Evolutionary conservation across 37 sponge, comb jelly and placozoan species (phyloP).

Genomic region (Petrosia ficiformis): DNA sequence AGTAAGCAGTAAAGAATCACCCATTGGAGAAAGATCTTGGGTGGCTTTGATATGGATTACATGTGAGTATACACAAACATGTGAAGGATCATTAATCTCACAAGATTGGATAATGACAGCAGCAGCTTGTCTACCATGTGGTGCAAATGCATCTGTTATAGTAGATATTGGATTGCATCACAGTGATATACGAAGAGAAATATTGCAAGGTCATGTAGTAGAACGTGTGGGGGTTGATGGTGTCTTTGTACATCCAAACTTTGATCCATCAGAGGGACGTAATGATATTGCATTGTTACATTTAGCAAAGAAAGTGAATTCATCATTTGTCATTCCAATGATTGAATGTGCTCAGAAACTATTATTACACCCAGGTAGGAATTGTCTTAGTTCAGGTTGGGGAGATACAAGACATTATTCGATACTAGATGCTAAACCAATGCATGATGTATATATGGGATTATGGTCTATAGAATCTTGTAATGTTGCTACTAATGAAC

Average conservation of each 20-base stretch:
- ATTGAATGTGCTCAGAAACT: background rate
- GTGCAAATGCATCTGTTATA: background rate
- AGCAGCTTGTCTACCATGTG: slow-evolving; percentile 2
- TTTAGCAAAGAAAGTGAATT: background rate
- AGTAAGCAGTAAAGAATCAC: background rate
- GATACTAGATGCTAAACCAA: background rate
- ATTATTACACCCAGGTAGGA: background rate
- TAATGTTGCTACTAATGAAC: background rate
- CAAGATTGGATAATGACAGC: slow-evolving; percentile 4
- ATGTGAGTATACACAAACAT: background rate
- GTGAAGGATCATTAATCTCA: slow-evolving; percentile 3
- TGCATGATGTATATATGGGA: background rate
- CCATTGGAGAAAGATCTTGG: background rate
- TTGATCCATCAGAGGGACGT: background rate
- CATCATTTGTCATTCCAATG: background rate
- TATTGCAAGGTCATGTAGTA: background rate
- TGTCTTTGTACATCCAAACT: background rate
- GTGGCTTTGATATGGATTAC: slow-evolving; percentile 6
- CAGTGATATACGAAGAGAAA: slow-evolving; percentile 5
- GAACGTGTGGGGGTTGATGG: slow-evolving; percentile 3
- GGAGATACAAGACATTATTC: background rate
- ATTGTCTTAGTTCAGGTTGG: slow-evolving; percentile 1
- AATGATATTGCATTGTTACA: slow-evolving; percentile 10
- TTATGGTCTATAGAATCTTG: slow-evolving; percentile 2
- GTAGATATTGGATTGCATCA: slow-evolving; percentile 6